Evolutionary conservation across 2,113 vertebrate genomes (phyloP), one percentile per base, ranked within the genome.

Genomic region (Otocyon megalotis): DNA sequence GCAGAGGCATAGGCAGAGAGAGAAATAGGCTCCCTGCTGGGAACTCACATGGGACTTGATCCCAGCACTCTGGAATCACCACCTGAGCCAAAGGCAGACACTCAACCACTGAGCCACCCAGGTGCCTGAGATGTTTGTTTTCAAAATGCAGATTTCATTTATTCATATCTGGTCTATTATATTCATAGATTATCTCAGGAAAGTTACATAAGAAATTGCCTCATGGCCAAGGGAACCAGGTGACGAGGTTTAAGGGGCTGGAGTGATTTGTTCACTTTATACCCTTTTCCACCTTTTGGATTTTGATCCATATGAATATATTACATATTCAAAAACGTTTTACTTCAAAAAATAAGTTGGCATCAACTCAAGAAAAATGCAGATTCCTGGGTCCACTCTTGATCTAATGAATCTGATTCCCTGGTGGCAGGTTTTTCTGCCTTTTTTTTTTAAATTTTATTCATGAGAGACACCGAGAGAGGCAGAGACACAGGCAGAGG

Each of bases 261-360:
- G 63, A 16, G 35, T 90, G 56, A 86, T 76, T 94, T 96, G 28
- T 92, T 96, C 43, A 76, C 30, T 77, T 87, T 95, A 58, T 62
- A 37, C 14, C 50, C 24, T 53, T 92, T 95, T 84, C 76, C 54
- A 37, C 12, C 69, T 76, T 96, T 92, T 96, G 32, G 16, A 54
- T 94, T 81, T 97, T 16, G 43, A 92, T 37, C 56, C 71, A 28
- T 58, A 48, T 53, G n/a, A 67, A 90, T 85, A 17, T 71, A 54
- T 65, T 82, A 93, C 24, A 20, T 87, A 94, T 20, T 93, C 54
- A 88, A 67, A 86, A 82, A 0, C 13, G 26, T 79, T 89, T 60
- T 74, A 48, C 22, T 32, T 62, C 24, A 53, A 72, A 93, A 82
- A 86, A 76, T 72, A 71, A 94, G 87, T 86, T 86, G 82, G 8